Conservation (phyloP, 1,140 invertebrate species). For the Leptestheria dahalacensis region DNA sequence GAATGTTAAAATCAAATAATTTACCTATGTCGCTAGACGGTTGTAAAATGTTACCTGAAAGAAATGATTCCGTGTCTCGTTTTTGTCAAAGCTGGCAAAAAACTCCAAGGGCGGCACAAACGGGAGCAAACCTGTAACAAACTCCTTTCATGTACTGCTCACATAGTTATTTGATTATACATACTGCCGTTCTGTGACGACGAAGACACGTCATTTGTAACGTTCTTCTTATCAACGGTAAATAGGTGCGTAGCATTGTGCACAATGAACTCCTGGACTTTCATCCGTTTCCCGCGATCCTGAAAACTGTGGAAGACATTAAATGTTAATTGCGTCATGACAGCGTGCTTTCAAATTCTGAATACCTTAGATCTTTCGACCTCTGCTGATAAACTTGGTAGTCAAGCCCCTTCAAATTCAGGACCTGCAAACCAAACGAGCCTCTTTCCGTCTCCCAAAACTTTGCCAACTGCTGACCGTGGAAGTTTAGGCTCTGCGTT, state of each 20-base stretch:
- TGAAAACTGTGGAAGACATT: constrained; percentile 41
- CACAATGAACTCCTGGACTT: constrained; percentile 64
- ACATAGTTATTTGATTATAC: constrained; percentile 4
- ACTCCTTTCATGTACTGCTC: not conserved
- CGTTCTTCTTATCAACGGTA: constrained; percentile 39
- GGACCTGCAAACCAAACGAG: constrained; percentile 47
- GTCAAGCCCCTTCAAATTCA: constrained; percentile 49
- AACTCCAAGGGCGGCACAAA: constrained; percentile 71
- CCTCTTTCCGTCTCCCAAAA: constrained; percentile 66
- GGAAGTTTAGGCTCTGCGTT: constrained; percentile 56
- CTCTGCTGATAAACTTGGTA: constrained; percentile 58
- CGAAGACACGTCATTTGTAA: constrained; percentile 23
- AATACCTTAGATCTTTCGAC: constrained; percentile 44
- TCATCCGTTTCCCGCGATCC: constrained; percentile 62
- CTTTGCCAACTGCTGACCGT: constrained; percentile 68
- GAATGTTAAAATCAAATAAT: constrained; percentile 26
- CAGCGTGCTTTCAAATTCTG: not conserved
- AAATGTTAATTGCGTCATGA: not conserved
- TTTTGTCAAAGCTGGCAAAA: constrained; percentile 34
- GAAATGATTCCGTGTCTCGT: constrained; percentile 8
- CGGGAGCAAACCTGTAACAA: constrained; percentile 53
- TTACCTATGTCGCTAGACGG: not conserved
- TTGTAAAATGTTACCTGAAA: constrained; percentile 1
- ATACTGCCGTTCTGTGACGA: too few relatives aligned
- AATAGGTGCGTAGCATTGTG: constrained; percentile 55